A percentile compares a stretch with the other conserved stretches of the same genome.
Conservation (phyloP, 2,888 invertebrate genomes). For the Tubulanus polymorphus region DNA sequence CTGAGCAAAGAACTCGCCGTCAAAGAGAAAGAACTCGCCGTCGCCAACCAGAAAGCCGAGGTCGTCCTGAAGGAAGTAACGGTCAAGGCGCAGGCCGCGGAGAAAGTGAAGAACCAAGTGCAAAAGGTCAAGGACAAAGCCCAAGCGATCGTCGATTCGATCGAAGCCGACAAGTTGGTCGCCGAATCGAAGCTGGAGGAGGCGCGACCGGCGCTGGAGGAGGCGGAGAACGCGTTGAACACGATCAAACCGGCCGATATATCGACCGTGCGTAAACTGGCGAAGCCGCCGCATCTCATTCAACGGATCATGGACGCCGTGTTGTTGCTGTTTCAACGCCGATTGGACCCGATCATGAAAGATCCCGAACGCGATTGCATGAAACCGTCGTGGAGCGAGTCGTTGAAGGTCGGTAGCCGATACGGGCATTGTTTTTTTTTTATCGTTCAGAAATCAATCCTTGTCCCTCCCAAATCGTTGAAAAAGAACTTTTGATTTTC, state of each 20-base stretch:
- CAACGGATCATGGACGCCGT: slow-evolving; percentile 55
- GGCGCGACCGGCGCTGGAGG: slow-evolving; percentile 51
- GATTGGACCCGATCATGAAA: slow-evolving; percentile 33
- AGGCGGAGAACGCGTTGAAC: slow-evolving; percentile 56
- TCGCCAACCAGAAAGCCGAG: slow-evolving; percentile 78
- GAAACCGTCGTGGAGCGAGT: slow-evolving; percentile 52
- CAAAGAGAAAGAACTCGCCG: slow-evolving; percentile 78
- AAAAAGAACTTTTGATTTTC: too few species aligned
- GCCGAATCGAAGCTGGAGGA: slow-evolving; percentile 51
- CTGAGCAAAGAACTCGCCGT: slow-evolving; percentile 73
- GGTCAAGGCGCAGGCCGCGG: slow-evolving; percentile 51
- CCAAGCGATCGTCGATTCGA: slow-evolving; percentile 52
- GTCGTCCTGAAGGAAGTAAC: slow-evolving; percentile 55
- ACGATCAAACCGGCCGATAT: slow-evolving; percentile 54
- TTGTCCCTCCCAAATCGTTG: too few species aligned
- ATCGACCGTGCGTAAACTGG: slow-evolving; percentile 51
- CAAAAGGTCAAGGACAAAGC: slow-evolving; percentile 55
- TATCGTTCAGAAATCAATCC: too few species aligned
- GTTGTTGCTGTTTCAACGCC: slow-evolving; percentile 48
- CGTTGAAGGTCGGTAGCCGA: slow-evolving; percentile 42
- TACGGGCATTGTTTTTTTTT: too few species aligned
- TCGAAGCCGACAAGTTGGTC: slow-evolving; percentile 45
- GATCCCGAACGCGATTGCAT: slow-evolving; percentile 47
- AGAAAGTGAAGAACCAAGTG: slow-evolving; percentile 54
- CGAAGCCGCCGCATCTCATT: slow-evolving; percentile 53